phyloP scores from a whole-genome alignment of 2,888 invertebrate genomes.

The Nomada flava region DNA sequence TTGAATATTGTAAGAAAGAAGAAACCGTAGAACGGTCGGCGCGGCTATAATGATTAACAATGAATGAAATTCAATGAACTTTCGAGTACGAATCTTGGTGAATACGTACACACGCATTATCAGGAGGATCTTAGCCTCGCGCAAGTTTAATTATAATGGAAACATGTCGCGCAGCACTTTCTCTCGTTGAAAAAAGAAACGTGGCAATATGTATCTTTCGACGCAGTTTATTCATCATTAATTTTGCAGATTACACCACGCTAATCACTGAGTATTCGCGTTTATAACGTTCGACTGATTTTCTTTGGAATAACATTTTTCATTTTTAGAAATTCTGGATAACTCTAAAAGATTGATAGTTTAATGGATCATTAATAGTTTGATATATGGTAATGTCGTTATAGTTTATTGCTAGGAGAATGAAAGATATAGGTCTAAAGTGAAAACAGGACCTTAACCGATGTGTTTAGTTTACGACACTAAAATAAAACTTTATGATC shows the following conservation, averaged over 20 bases:
- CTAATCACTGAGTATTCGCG: not conserved
- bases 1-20: not conserved
- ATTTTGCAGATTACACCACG: not conserved
- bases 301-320: not conserved
- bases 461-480: too few relatives aligned
- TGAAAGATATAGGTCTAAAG: not conserved
- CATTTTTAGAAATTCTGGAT: not conserved
- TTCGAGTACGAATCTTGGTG: constrained; percentile 26
- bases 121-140: constrained; percentile 41
- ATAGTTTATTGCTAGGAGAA: not conserved
- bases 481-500: not conserved
- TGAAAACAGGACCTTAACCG: not conserved
- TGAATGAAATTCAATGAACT: constrained; percentile 47
- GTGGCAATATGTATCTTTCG: constrained; percentile 37
- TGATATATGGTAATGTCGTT: not conserved
- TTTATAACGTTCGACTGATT: not conserved
- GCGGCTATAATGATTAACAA: constrained; percentile 38
- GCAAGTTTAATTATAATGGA: constrained; percentile 61
- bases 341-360: not conserved
- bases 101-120: constrained; percentile 22
- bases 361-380: not conserved
- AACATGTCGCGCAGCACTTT: constrained; percentile 65
- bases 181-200: constrained; percentile 58
- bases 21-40: not conserved
- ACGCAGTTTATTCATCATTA: constrained; percentile 15